phyloP scores from a whole-genome alignment of 2,113 vertebrate species.

The Manacus vitellinus region DNA sequence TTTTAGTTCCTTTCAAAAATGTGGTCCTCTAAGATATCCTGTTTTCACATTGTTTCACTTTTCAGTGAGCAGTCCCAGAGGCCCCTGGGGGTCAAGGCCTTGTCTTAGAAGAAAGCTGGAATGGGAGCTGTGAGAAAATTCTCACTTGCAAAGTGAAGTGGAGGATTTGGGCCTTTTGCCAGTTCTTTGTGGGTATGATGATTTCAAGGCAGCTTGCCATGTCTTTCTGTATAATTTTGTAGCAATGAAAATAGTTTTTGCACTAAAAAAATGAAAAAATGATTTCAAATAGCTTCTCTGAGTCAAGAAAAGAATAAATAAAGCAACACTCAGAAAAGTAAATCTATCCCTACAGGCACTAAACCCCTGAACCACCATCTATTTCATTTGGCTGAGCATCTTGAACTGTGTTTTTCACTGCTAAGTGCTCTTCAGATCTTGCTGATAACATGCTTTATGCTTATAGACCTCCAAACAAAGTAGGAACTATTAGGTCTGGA shows the following conservation, averaged over 20 bases:
- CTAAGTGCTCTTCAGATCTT: background rate
- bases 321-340: background rate
- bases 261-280: conserved; percentile 27
- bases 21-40: background rate
- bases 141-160: conserved; percentile 10
- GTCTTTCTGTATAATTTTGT: conserved; percentile 5
- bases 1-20: background rate
- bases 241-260: conserved; percentile 8
- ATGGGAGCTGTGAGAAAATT: conserved; percentile 22
- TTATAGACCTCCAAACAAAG: background rate
- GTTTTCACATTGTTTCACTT: background rate
- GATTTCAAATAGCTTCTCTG: background rate
- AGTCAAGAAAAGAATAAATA: conserved; percentile 29
- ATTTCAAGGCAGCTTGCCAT: conserved; percentile 34
- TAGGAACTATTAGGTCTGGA: background rate
- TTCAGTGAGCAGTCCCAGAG: background rate
- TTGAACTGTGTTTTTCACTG: background rate
- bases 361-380: background rate
- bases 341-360: background rate
- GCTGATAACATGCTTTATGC: background rate
- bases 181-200: background rate
- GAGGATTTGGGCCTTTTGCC: background rate
- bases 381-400: conserved; percentile 8
- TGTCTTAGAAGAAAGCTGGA: background rate
- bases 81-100: background rate